Conservation (phyloP, 2,888 invertebrate species). For the Merodon equestris region DNA sequence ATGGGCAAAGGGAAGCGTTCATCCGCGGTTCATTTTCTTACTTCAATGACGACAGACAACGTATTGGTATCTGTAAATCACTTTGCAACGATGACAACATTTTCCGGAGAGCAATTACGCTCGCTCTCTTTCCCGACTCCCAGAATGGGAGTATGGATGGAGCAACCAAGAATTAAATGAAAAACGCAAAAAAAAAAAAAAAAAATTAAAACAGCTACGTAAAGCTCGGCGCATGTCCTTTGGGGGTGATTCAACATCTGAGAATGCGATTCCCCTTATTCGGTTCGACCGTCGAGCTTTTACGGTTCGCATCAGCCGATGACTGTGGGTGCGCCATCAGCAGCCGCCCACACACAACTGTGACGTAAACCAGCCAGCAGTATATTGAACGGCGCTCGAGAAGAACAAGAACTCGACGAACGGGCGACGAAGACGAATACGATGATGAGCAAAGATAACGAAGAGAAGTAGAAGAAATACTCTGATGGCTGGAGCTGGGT, state of each 20-base stretch:
- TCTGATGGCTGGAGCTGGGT: slow-evolving; percentile 16
- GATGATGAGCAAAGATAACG: neutral
- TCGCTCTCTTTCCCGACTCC: slow-evolving; percentile 4
- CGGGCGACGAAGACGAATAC: slow-evolving; percentile 15
- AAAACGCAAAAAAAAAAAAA: slow-evolving; percentile 15
- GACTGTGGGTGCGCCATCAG: slow-evolving; percentile 78
- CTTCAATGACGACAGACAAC: slow-evolving; percentile 60
- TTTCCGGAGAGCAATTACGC: slow-evolving; percentile 32
- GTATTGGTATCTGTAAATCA: slow-evolving; percentile 50
- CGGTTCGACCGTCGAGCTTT: slow-evolving; percentile 37
- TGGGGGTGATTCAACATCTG: slow-evolving; percentile 45
- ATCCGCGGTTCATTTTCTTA: slow-evolving; percentile 52
- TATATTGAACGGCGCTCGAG: slow-evolving; percentile 52
- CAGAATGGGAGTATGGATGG: slow-evolving; percentile 1
- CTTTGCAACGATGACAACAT: slow-evolving; percentile 65
- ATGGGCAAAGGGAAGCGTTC: slow-evolving; percentile 54
- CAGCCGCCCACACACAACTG: slow-evolving; percentile 79
- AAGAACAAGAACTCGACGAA: neutral
- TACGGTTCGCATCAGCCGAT: slow-evolving; percentile 63
- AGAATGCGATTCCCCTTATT: slow-evolving; percentile 39
- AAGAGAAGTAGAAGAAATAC: neutral
- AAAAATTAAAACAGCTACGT: slow-evolving; percentile 28
- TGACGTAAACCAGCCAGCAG: slow-evolving; percentile 76
- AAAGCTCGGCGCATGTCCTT: slow-evolving; percentile 61
- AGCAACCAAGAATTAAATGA: slow-evolving; percentile 9